Evolutionary conservation across 2,797 vertebrate genomes (phyloP).

Genomic region (Coluber constrictor): DNA sequence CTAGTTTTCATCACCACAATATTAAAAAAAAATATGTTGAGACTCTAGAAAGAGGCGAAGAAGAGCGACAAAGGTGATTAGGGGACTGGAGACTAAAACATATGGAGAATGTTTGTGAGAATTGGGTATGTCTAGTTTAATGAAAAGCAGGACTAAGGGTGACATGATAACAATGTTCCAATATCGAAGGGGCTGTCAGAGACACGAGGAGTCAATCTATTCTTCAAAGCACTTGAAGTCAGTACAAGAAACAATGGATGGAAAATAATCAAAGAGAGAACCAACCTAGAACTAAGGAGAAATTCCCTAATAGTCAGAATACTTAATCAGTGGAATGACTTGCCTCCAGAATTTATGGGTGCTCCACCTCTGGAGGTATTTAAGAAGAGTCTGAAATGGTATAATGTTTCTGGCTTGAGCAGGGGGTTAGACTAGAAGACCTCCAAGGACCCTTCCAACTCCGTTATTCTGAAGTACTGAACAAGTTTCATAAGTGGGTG

Average conservation of each 20-base stretch:
- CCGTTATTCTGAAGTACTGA: neutral
- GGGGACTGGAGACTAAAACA: neutral
- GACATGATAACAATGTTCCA: neutral
- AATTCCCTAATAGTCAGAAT: neutral
- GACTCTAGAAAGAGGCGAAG: neutral
- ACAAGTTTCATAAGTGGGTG: neutral
- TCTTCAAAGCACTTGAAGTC: neutral
- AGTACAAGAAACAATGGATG: neutral
- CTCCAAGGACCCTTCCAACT: too few relatives aligned
- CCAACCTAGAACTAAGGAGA: neutral
- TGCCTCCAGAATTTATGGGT: too few relatives aligned
- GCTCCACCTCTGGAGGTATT: too few relatives aligned
- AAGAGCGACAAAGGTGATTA: neutral
- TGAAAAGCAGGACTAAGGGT: neutral
- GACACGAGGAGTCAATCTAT: neutral
- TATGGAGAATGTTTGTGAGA: neutral
- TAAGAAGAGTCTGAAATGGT: too few relatives aligned
- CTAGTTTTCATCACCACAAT: neutral
- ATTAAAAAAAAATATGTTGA: too few relatives aligned
- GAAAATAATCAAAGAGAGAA: neutral
- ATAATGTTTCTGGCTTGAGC: too few relatives aligned
- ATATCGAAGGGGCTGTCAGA: neutral
- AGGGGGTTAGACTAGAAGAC: too few relatives aligned
- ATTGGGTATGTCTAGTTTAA: neutral
- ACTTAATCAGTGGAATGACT: too few relatives aligned